These are phyloP conservation scores for Tachycineta bicolor DNA, from an alignment of 2,113 vertebrate species.

Conservation along the genomic window DNA sequence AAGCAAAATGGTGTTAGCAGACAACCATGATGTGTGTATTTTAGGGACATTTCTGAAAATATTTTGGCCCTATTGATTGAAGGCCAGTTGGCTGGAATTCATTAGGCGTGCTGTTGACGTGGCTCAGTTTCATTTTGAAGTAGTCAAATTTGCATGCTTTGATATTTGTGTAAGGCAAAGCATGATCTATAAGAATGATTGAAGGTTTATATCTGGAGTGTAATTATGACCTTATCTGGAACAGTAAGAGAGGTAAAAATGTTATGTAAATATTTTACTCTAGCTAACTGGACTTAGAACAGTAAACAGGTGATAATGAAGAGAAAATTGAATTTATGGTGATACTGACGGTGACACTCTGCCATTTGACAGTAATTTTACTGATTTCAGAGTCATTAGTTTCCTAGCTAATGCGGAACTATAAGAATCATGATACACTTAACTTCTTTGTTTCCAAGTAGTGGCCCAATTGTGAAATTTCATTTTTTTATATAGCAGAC, in stretches of 20 bases:
- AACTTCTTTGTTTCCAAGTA: not conserved
- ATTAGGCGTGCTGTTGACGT: rapidly evolving
- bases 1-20: not conserved
- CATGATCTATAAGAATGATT: not conserved
- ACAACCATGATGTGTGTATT: not conserved
- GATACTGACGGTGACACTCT: not conserved
- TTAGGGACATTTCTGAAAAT: not conserved
- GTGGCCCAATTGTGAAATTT: not conserved
- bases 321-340: not conserved
- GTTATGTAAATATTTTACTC: not conserved
- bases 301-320: not conserved
- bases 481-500: not conserved
- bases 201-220: not conserved
- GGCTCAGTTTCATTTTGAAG: not conserved
- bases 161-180: not conserved
- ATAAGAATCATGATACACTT: not conserved
- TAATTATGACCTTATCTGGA: not conserved
- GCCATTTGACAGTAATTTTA: not conserved
- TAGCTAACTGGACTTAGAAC: not conserved
- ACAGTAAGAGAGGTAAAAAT: not conserved
- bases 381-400: not conserved
- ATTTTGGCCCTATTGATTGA: not conserved
- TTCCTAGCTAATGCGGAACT: not conserved
- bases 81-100: not conserved
- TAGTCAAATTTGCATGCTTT: not conserved